A percentile compares a stretch with the other conserved stretches of the same genome.
These are phyloP conservation scores for Meteorus cinctellus DNA, from an alignment of 2,888 invertebrate genomes.

Conservation along the genomic window DNA sequence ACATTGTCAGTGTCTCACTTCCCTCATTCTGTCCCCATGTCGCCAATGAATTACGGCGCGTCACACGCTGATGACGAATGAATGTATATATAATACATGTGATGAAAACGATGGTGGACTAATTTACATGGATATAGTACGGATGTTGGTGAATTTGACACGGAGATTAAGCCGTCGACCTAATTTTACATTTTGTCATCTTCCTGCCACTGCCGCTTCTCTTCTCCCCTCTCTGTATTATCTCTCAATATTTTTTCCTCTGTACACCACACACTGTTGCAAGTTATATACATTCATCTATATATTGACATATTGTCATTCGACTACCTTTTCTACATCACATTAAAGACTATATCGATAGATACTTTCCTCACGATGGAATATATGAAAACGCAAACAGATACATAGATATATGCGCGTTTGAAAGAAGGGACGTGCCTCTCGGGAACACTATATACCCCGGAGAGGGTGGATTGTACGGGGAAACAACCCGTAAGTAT, in stretches of 20 bases:
- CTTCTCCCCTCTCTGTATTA: not conserved
- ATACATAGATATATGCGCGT: not conserved
- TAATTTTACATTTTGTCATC: not conserved
- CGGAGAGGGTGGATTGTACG: constrained; percentile 14
- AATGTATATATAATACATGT: not conserved
- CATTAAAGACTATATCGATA: not conserved
- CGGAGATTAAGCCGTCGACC: constrained; percentile 2
- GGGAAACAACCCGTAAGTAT: constrained; percentile 24
- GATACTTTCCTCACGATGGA: not conserved
- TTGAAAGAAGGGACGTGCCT: not conserved
- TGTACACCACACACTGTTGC: not conserved
- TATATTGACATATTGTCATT: no score
- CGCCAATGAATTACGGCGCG: not conserved
- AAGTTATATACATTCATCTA: no score
- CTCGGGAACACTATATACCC: not conserved
- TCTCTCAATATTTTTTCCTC: not conserved
- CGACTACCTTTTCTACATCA: not conserved
- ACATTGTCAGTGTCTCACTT: constrained; percentile 44
- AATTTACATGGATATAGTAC: not conserved
- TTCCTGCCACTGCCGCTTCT: not conserved
- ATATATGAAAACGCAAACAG: not conserved
- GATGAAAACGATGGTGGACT: constrained; percentile 3
- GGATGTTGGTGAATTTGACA: not conserved
- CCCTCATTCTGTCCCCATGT: constrained; percentile 10
- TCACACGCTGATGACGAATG: constrained; percentile 2